Conservation (phyloP, 2,888 invertebrate genomes). For the Drosophila antonietae region DNA sequence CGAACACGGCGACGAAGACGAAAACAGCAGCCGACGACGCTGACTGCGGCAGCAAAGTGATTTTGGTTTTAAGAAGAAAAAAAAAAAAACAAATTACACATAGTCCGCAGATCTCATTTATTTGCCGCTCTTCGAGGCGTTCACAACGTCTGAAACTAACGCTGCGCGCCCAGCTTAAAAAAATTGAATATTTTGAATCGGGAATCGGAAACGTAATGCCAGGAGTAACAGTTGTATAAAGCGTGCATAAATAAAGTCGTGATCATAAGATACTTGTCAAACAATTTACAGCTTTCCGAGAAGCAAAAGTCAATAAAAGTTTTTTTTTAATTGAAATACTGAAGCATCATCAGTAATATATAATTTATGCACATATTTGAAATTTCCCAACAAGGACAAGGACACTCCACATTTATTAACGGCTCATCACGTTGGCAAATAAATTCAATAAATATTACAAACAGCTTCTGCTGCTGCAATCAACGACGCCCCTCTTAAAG, state of each 20-base stretch:
- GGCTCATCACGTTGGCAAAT: conserved; percentile 33
- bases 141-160: conserved; percentile 67
- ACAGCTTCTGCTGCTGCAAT: conserved; percentile 29
- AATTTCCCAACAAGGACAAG: conserved; percentile 31
- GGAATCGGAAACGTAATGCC: conserved; percentile 21
- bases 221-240: conserved; percentile 16
- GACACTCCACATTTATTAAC: conserved; percentile 40
- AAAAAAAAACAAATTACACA: conserved; percentile 82
- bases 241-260: conserved; percentile 11
- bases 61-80: conserved; percentile 78
- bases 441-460: conserved; percentile 37
- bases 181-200: conserved; percentile 10
- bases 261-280: conserved; percentile 19
- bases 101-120: conserved; percentile 83
- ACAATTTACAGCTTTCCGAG: conserved; percentile 5
- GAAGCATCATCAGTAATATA: background rate
- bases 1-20: conserved; percentile 14
- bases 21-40: conserved; percentile 28
- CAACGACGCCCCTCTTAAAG: conserved; percentile 53
- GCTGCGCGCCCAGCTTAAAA: conserved; percentile 46
- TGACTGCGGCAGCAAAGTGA: conserved; percentile 54
- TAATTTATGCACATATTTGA: conserved; percentile 30
- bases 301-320: conserved; percentile 6
- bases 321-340: conserved; percentile 6
- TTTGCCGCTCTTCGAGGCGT: conserved; percentile 83